A percentile compares a stretch with the other conserved stretches of the same genome.
Conservation (phyloP, 2,797 vertebrate genomes). For the Momotus momota region DNA sequence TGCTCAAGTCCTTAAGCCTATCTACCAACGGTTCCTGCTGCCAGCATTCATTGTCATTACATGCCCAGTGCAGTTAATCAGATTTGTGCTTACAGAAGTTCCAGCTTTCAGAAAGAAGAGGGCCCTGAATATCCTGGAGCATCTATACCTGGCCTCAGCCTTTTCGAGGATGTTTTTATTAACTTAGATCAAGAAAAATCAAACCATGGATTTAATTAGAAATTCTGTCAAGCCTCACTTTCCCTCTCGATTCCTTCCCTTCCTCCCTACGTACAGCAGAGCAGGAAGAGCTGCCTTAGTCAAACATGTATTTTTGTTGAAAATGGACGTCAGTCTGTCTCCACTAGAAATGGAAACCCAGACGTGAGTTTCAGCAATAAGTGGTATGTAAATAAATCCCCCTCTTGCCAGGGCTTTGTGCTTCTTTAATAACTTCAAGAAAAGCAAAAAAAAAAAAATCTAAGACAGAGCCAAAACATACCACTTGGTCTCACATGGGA, state of each 20-base stretch:
- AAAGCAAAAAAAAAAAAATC: neutral
- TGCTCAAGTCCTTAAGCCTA: neutral
- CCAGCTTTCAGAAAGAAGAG: neutral
- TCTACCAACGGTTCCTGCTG: neutral
- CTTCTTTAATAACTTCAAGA: constrained; percentile 36
- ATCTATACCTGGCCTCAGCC: neutral
- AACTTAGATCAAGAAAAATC: neutral
- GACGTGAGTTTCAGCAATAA: neutral
- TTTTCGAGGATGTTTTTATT: neutral
- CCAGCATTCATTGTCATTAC: neutral
- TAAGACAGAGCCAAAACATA: constrained; percentile 37
- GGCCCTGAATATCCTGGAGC: neutral
- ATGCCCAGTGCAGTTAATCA: neutral
- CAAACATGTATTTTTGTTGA: neutral
- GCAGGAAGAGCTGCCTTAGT: neutral
- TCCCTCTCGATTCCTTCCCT: neutral
- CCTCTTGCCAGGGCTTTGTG: constrained; percentile 15
- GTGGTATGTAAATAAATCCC: neutral
- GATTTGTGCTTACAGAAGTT: neutral
- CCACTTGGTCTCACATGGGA: constrained; percentile 5
- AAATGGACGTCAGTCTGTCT: neutral
- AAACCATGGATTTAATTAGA: neutral
- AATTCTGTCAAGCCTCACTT: neutral
- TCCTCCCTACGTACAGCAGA: neutral
- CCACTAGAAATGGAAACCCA: neutral